These are phyloP conservation scores for Pampus argenteus DNA, from an alignment of 2,797 vertebrate species.

Conservation along the genomic window DNA sequence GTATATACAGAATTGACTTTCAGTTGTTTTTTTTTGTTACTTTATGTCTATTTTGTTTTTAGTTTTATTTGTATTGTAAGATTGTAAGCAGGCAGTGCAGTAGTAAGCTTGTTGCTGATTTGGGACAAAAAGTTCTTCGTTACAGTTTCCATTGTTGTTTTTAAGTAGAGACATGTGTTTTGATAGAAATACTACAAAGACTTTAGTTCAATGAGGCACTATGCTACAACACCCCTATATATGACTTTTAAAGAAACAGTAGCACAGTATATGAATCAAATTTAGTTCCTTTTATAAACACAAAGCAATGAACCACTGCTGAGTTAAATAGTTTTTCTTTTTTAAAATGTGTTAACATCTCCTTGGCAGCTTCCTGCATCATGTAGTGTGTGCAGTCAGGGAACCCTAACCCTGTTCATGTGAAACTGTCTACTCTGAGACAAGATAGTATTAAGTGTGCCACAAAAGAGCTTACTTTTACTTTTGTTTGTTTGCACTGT, in stretches of 20 bases:
- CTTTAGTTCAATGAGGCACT: background rate
- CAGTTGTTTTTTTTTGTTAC: background rate
- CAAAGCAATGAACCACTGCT: conserved; percentile 39
- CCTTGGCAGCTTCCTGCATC: conserved; percentile 2
- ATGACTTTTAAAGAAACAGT: conserved; percentile 38
- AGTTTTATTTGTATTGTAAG: background rate
- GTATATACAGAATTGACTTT: background rate
- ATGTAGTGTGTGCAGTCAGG: background rate
- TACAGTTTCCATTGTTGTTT: no score
- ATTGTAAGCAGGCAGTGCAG: background rate
- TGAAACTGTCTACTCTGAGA: conserved; percentile 31
- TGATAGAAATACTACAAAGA: no score
- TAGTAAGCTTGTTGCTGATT: background rate
- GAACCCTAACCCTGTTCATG: no score
- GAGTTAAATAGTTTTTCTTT: conserved; percentile 25
- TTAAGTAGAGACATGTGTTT: background rate
- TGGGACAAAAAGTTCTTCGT: background rate
- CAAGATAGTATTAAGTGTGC: conserved; percentile 23
- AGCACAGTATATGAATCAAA: conserved; percentile 40
- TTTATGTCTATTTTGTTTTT: background rate
- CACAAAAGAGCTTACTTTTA: conserved; percentile 22
- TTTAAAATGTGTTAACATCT: conserved; percentile 18
- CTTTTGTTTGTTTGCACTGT: background rate
- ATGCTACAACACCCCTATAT: conserved; percentile 17
- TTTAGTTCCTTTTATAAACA: conserved; percentile 38